Base-by-base conservation (phyloP, 2,888 invertebrate species). In the Himalopsyche kuldschensis region DNA sequence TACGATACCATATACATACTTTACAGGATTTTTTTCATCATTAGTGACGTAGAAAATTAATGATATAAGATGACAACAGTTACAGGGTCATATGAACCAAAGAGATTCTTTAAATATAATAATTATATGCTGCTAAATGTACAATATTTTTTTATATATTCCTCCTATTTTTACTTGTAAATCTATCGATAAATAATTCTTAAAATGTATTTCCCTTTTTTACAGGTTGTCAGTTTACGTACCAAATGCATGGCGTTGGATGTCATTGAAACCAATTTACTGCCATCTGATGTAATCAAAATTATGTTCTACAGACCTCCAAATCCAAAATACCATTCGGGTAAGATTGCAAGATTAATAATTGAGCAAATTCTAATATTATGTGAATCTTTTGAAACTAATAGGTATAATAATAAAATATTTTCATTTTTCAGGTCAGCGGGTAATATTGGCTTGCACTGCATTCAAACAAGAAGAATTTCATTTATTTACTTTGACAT, bases 241-340 rank as follows among this genome's bases (percentile, higher is more conserved):
- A 98, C 97, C 0, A 96, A 97, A 89, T 97, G 97, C 88, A 95
- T 98, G 92, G 97, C 98, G 0, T 89, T 99, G 86, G 97, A 98
- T 89, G 97, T 99, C 0, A 94, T 98, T 47, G 97, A 97, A 91
- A 98, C 98, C 0, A 98, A 98, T 89, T 92, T 98, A 86, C 90
- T 98, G 78, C 98, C 98, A 4, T 98, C 98, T 0, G 97, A 97
- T 89, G 97, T 97, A 0, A 97, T 97, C 86, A 97, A 97, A 91
- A 95, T 98, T 79, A 98, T 97, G 89, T 98, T 98, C 90, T 98
- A 98, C 89, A 94, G 98, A 75, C 98, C 98, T 5, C 97, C 98
- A 0, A 98, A 98, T 90, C 94, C 98, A 86, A 97, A 97, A 90
- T 98, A 98, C 88, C 91, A 97, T 63, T 97, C 97, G 35, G 92